Base-by-base conservation (phyloP, 2,888 invertebrate genomes). In the Hydrotaea cyrtoneurina region DNA sequence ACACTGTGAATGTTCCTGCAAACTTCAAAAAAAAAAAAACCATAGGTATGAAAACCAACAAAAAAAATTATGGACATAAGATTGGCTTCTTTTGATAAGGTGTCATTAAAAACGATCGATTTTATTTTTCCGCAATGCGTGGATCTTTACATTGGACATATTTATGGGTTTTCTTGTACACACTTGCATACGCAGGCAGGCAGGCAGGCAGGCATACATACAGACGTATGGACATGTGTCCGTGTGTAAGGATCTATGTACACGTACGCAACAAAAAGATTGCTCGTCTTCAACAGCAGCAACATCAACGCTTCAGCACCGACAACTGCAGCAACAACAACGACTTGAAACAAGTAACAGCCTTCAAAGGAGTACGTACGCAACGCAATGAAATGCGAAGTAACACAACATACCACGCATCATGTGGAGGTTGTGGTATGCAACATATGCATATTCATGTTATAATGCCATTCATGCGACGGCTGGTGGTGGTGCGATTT, bases 81-180 rank as follows among this genome's bases (percentile, higher is more conserved):
- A 89, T 89, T 88, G 88, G 85, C 84, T 86, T 85, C 82, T 87
- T 88, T 88, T 89, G 87, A 89, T 89, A 88, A 89, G 87, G 86
- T 87, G 89, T 89, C 88, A 89, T 89, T 88, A 88, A 88, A 88
- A 88, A 86, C 88, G 88, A 89, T 88, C 89, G 88, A 88, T 88
- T 88, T 85, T 82, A 85, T 77, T 85, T 83, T 88, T 87, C 87
- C 88, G 87, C 86, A 87, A 86, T 87, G 87, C 87, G 87, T 86
- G 86, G 87, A 87, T 87, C 87, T 86, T 85, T 82, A 76, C 78
- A 78, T 80, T 86, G 84, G 87, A 87, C 86, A 87, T 87, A 87
- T 87, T 87, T 87, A 87, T 87, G 87, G 87, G 84, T 86, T 87
- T 86, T 83, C 85, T 86, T 85, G 85, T 86, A 80, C 69, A 76